These are phyloP conservation scores for Eupelmus urozonus DNA, from an alignment of 2,888 invertebrate species.

Conservation along the genomic window DNA sequence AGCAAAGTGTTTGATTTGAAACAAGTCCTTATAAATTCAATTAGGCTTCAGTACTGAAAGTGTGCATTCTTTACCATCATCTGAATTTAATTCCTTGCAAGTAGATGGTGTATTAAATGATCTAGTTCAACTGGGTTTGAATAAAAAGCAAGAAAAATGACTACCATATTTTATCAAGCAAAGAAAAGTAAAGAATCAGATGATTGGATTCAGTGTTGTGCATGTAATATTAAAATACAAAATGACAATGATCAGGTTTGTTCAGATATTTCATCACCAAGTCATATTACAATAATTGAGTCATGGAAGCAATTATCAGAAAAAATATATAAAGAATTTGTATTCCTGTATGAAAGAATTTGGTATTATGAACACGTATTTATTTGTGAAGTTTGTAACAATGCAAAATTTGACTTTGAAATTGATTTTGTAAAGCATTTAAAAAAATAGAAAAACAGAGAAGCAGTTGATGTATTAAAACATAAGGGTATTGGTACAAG, in stretches of 20 bases:
- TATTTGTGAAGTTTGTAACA: constrained; percentile 61
- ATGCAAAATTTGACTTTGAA: constrained; percentile 56
- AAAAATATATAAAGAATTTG: constrained; percentile 24
- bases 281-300: constrained; percentile 21
- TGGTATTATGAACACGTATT: constrained; percentile 64
- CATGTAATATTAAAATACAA: constrained; percentile 35
- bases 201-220: constrained; percentile 20
- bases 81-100: no score
- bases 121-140: no score
- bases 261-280: not conserved
- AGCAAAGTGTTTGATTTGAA: no score
- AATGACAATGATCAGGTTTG: not conserved
- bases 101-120: no score
- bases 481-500: constrained; percentile 36
- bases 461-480: not conserved
- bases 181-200: constrained; percentile 28
- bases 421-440: constrained; percentile 63
- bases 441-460: constrained; percentile 33
- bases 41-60: not conserved
- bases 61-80: not conserved
- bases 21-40: no score
- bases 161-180: constrained; percentile 43
- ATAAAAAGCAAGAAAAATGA: not conserved
- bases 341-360: constrained; percentile 28
- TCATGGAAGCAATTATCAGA: constrained; percentile 14